Base-by-base conservation (phyloP, 2,113 vertebrate genomes). In the Sander vitreus region DNA sequence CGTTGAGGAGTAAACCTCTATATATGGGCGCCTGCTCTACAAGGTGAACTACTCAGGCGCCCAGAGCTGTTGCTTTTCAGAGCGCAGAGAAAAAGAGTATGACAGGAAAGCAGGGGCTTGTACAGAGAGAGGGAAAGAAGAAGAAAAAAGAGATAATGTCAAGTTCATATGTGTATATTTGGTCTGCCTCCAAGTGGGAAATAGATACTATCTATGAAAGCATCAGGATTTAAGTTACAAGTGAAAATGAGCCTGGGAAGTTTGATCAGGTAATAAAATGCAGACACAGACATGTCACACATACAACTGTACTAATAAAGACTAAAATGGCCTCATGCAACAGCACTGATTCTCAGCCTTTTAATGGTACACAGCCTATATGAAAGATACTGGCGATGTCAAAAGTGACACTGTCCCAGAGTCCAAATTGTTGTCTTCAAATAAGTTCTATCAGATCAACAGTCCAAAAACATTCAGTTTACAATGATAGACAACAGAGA, bases 61-160 rank as follows among this genome's bases (percentile, higher is more conserved):
- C 33, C 89, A 75, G 65, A 78, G 85, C 81, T 13, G 78, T 47
- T 6, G 76, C 82, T 90, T 86, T 91, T 85, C 65, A 81, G 83
- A 63, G 70, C 81, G 75, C 63, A 73, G 82, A 84, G 78, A 85
- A 74, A 78, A 66, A 81, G 69, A 76, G 65, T 57, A 45, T 45
- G 67, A 55, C 79, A 76, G 80, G 69, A 73, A 71, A 76, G 66
- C 79, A 78, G 76, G n/a, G 70, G 48, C 18, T 27, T 54, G 72
- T 15, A 51, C 68, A 85, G 64, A 73, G 60, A 70, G 70, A 69
- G n/a, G 21, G 60, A 74, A 10, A 55, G 43, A 16, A 0, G 15
- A 7, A 19, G 15, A 33, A 48, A 50, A 67, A 25, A 30, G 51
- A 72, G 45, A 13, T n/a, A 15, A 59, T 15, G 16, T 66, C 3